phyloP scores from a whole-genome alignment of 2,113 vertebrate species.

The Dinomys branickii region DNA sequence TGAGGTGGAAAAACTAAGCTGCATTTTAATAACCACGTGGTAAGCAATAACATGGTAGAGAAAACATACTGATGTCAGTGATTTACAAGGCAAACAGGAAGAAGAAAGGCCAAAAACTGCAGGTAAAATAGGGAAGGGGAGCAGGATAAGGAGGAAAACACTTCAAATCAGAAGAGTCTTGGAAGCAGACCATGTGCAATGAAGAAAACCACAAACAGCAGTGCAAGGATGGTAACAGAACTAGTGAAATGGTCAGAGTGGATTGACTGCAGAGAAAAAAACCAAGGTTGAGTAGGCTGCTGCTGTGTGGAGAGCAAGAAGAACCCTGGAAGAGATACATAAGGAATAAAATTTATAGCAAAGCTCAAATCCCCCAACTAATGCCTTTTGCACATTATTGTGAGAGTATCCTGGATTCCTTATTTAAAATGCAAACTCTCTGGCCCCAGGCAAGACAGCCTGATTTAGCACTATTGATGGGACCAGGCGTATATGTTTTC shows the following conservation, averaged over 20 bases:
- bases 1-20: not conserved
- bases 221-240: not conserved
- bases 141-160: not conserved
- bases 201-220: not conserved
- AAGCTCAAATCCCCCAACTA: not conserved
- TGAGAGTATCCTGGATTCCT: not conserved
- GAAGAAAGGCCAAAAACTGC: not conserved
- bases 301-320: not conserved
- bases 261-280: not conserved
- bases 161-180: not conserved
- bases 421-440: not conserved
- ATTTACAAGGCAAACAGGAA: not conserved
- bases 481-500: not conserved
- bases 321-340: not conserved
- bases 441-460: not conserved
- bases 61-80: not conserved
- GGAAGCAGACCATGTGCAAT: not conserved
- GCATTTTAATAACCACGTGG: slow-evolving; percentile 11
- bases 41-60: not conserved
- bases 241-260: not conserved
- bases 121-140: not conserved
- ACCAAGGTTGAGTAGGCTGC: not conserved
- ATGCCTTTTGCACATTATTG: not conserved
- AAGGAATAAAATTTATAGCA: not conserved
- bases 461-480: not conserved